A percentile compares a stretch with the other conserved stretches of the same genome.
These are phyloP conservation scores for Mesoclemmys tuberculata DNA, from an alignment of 2,113 vertebrate species.

Conservation along the genomic window DNA sequence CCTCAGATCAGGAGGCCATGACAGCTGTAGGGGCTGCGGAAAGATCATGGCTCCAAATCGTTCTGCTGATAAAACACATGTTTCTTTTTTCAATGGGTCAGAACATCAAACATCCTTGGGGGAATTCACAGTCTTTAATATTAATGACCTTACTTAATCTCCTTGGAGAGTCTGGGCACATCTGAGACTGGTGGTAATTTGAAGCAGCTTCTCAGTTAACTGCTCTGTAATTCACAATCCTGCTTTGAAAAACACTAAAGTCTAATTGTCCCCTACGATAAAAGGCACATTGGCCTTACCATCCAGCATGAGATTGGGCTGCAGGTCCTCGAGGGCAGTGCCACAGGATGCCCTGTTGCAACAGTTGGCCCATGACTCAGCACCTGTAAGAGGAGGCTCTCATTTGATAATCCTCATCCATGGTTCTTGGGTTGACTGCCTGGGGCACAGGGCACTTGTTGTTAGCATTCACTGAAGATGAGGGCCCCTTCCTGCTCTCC, in stretches of 20 bases:
- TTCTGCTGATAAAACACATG: constrained; percentile 21
- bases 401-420: neutral
- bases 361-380: neutral
- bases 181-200: constrained; percentile 26
- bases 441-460: neutral
- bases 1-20: accelerated
- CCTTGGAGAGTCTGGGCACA: neutral
- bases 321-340: neutral
- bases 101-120: neutral
- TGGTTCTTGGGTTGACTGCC: neutral
- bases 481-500: neutral
- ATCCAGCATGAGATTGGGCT: neutral
- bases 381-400: neutral
- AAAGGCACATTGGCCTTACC: neutral
- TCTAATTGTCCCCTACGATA: neutral
- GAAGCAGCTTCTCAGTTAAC: constrained; percentile 17
- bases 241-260: neutral
- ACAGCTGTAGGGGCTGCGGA: neutral
- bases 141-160: neutral
- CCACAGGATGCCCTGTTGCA: neutral
- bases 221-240: neutral
- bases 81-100: neutral
- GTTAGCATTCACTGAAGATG: neutral
- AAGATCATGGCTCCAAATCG: neutral
- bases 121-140: constrained; percentile 41